Base-by-base conservation (phyloP, 2,888 invertebrate genomes). In the Acleris sparsana region DNA sequence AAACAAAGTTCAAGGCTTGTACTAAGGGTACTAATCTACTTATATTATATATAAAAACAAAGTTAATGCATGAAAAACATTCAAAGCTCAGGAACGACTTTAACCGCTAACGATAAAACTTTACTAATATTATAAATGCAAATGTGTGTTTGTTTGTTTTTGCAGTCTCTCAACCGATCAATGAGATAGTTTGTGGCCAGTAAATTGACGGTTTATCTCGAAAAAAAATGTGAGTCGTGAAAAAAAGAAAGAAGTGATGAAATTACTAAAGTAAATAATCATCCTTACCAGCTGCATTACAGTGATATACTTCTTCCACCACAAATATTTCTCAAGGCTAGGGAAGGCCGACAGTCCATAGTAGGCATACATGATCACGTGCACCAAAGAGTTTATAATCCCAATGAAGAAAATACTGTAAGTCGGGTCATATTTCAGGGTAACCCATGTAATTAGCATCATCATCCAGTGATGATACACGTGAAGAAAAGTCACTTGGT, bases 271-370 rank as follows among this genome's bases (percentile, higher is more conserved):
- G 1, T n/a, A 25, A 25, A 22, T 18, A 6, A 39, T 39, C 0
- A 18, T 48, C 1, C 92, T 93, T 83, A 97, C 96, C 87, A 98
- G 93, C 89, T 98, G 98, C 76, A 98, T 89, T 63, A 94, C 93
- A 0, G 98, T 98, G 77, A 98, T 94, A 84, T 98, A 96, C 77
- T 95, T 97, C 85, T 98, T 98, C 98, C 98, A 98, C 97, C 97
- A 98, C 52, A 98, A 89, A 80, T 96, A 97, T 80, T 97, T 97
- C 80, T 96, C 96, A 79, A 96, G 95, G 71, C 95, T 88, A 0
- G 98, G 97, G 63, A 97, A 92, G 0, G 97, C 97, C 0, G 98
- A 94, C 59, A 98, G 85, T 74, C 97, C 93, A 82, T 98, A 98
- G 83, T 98, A 98, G 0, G 94, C 93, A 82, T 98, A 98, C 98